phyloP scores from a whole-genome alignment of 2,113 vertebrate species.

The Acinonyx jubatus region DNA sequence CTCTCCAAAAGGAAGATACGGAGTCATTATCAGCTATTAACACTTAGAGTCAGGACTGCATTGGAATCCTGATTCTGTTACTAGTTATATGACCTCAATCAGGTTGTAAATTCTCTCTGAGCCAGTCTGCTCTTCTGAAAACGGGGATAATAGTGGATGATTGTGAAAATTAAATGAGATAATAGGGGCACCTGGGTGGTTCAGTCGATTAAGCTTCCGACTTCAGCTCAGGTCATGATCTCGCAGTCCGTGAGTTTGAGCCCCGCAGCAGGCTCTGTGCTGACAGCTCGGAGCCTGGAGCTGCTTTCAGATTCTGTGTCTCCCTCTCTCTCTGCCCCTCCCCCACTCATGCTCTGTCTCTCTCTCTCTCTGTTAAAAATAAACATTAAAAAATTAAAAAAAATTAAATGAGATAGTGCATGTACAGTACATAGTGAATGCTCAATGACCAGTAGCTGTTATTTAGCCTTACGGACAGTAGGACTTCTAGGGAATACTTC shows the following conservation, averaged over 20 bases:
- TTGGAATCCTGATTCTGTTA: slow-evolving; percentile 52
- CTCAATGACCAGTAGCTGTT: slow-evolving; percentile 8
- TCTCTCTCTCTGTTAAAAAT: no score
- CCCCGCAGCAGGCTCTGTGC: no score
- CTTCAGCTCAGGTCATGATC: no score
- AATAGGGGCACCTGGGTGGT: not conserved
- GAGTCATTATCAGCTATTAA: slow-evolving; percentile 46
- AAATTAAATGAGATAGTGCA: slow-evolving; percentile 21
- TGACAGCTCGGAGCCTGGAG: no score
- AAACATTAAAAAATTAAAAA: not conserved
- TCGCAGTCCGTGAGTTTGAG: no score
- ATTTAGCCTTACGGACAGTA: not conserved
- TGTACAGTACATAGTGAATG: not conserved
- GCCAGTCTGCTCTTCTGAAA: not conserved
- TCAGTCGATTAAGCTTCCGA: no score
- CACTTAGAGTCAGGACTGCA: slow-evolving; percentile 38
- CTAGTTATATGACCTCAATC: not conserved
- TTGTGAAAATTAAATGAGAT: slow-evolving; percentile 25
- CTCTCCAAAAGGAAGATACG: not conserved
- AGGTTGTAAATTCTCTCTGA: slow-evolving; percentile 27
- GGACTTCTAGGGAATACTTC: not conserved
- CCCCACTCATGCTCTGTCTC: no score
- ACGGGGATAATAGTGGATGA: not conserved
- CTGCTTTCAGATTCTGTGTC: no score
- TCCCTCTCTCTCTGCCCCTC: no score